These are phyloP conservation scores for human (Homo sapiens) DNA, from an alignment of 2,113 vertebrate species.

Conservation along the genomic window GRCh38 chr18:68519001-68519500, in stretches of 20 bases:
- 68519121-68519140: not conserved
- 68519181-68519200: not conserved
- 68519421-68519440: not conserved
- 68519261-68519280: not conserved
- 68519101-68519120: not conserved
- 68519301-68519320: not conserved
- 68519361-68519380: not conserved
- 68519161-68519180: not conserved
- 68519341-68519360: not conserved
- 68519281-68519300: not conserved
- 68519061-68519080: not conserved
- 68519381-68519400: not conserved
- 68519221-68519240: not conserved
- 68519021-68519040: not conserved
- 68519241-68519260: not conserved
- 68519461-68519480: too few species aligned
- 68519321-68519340: not conserved
- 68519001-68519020: not conserved
- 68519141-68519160: constrained; percentile 9
- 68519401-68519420: not conserved
- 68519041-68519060: not conserved
- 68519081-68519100: not conserved
- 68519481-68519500: too few species aligned
- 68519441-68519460: not conserved
- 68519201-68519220: not conserved